These are phyloP conservation scores for Patella depressa DNA, from an alignment of 2,888 invertebrate species.

Conservation along the genomic window DNA sequence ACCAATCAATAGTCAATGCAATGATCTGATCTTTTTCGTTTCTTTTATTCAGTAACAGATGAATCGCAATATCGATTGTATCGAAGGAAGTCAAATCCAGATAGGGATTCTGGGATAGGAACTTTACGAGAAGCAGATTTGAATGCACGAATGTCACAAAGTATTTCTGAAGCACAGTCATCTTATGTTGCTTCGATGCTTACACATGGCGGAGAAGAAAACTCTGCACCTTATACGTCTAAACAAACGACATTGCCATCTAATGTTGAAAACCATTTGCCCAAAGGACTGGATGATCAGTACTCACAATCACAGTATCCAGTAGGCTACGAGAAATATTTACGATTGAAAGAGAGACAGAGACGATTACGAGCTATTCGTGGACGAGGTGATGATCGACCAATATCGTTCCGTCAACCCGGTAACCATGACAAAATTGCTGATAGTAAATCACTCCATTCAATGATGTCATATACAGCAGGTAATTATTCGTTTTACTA, in stretches of 20 bases:
- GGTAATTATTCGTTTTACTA: conserved; percentile 42
- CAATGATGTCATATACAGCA: conserved; percentile 56
- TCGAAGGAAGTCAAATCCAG: background rate
- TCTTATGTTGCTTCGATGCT: background rate
- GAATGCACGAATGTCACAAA: background rate
- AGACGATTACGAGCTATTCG: conserved; percentile 58
- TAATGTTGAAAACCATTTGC: conserved; percentile 8
- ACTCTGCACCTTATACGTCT: background rate
- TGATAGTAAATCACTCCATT: conserved; percentile 54
- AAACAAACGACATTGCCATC: background rate
- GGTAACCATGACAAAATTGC: conserved; percentile 30
- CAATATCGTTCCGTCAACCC: background rate
- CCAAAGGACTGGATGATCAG: background rate
- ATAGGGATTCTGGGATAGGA: background rate
- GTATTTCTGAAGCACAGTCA: background rate
- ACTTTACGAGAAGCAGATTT: background rate
- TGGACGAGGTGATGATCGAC: conserved; percentile 6
- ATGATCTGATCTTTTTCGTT: no score
- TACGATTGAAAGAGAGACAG: conserved; percentile 62
- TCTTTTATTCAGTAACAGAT: no score
- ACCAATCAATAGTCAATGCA: no score
- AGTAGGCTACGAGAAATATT: conserved; percentile 63
- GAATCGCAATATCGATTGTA: background rate
- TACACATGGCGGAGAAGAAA: background rate
- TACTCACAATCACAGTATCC: conserved; percentile 14